phyloP scores from a whole-genome alignment of 2,113 vertebrate species.

The Sinocyclocheilus rhinocerous region DNA sequence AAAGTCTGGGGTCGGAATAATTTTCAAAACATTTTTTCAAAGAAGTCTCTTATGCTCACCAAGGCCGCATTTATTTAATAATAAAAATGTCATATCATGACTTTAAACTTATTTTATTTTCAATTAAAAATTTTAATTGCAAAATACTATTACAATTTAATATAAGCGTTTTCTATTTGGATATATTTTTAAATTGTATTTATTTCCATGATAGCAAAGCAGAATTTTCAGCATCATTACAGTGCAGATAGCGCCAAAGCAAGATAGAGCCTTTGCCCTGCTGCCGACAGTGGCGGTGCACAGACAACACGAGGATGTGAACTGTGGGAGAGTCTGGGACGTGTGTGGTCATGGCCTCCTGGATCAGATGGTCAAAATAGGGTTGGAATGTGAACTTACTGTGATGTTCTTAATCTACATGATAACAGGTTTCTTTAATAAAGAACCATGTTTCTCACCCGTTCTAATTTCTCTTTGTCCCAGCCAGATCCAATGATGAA shows the following conservation, averaged over 20 bases:
- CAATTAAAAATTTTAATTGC: too few species aligned
- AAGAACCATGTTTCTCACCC: conserved; percentile 63
- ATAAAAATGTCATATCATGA: background rate
- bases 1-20: background rate
- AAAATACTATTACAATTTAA: background rate
- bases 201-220: background rate
- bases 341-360: conserved; percentile 79
- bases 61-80: background rate
- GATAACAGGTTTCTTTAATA: background rate
- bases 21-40: background rate
- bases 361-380: background rate
- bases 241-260: conserved; percentile 81
- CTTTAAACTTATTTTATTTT: too few species aligned
- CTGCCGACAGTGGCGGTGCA: conserved; percentile 79
- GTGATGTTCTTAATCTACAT: background rate
- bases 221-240: too few species aligned
- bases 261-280: conserved; percentile 80
- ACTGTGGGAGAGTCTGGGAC: conserved; percentile 67
- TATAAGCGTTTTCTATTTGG: background rate
- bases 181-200: background rate
- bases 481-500: conserved; percentile 82
- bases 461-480: conserved; percentile 76
- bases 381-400: background rate
- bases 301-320: conserved; percentile 80
- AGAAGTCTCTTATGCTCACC: too few species aligned